Conservation (phyloP, 1,140 invertebrate genomes). For the Papilio machaon region DNA sequence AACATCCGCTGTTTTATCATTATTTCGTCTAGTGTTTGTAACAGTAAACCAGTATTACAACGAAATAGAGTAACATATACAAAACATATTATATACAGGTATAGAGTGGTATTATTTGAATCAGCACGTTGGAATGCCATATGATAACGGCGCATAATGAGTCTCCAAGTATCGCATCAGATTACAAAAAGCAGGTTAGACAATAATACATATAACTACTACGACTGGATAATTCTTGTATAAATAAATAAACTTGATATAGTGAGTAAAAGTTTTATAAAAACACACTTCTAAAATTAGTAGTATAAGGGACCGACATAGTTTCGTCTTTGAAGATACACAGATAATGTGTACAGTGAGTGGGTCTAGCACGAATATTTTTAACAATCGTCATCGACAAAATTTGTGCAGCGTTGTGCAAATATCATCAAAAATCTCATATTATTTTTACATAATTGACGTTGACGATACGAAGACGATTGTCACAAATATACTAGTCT, state of each 20-base stretch:
- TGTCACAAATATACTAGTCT: no score
- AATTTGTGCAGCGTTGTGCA: no score
- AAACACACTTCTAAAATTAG: neutral
- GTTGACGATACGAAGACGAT: no score
- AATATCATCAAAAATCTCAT: no score
- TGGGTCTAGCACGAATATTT: no score
- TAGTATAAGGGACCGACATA: no score
- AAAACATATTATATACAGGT: neutral
- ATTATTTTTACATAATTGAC: no score
- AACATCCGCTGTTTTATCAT: no score
- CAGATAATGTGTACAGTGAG: no score
- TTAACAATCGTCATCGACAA: no score
- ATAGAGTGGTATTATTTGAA: slow-evolving; percentile 2
- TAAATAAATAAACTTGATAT: no score
- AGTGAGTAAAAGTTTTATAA: neutral
- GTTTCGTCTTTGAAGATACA: no score
- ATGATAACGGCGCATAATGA: slow-evolving; percentile 21
- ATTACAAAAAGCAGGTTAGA: slow-evolving; percentile 10
- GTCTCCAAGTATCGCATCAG: neutral
- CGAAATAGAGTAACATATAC: neutral
- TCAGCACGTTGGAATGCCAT: slow-evolving; percentile 12
- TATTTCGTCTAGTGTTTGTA: neutral
- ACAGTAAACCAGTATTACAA: neutral
- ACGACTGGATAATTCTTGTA: neutral
- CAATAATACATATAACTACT: neutral